These are phyloP conservation scores for Poeciliopsis paucimaculata DNA, from an alignment of 2,797 vertebrate genomes.

Conservation along the genomic window DNA sequence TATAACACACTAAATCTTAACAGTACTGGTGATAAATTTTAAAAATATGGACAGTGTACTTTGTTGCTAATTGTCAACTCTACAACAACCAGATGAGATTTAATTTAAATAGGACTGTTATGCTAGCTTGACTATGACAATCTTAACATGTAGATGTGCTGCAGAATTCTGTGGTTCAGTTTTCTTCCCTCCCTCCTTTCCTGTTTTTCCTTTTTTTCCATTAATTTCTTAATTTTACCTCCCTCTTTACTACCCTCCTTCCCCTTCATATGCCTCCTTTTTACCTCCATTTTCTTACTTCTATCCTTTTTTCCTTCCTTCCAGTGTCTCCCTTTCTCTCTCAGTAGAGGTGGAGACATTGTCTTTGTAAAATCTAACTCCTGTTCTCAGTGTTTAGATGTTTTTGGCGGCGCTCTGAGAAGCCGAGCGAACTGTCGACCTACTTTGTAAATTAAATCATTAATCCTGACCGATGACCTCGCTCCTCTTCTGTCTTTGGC, in stretches of 20 bases:
- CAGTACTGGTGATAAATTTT: too few relatives aligned
- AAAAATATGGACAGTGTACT: too few relatives aligned
- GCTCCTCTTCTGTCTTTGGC: neutral
- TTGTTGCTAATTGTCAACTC: too few relatives aligned
- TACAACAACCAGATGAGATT: too few relatives aligned
- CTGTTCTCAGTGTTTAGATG: neutral
- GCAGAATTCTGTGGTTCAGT: too few relatives aligned
- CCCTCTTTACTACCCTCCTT: too few relatives aligned
- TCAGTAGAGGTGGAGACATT: neutral
- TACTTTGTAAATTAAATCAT: conserved; percentile 13
- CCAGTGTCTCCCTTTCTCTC: too few relatives aligned
- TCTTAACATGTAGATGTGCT: too few relatives aligned
- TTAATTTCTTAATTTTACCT: neutral
- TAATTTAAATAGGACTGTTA: too few relatives aligned
- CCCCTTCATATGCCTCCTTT: neutral
- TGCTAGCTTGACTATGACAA: too few relatives aligned
- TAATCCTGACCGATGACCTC: conserved; percentile 1
- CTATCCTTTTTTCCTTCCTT: neutral
- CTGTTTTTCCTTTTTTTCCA: neutral
- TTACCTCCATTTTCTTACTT: too few relatives aligned
- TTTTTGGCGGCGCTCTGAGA: conserved; percentile 2
- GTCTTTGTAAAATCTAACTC: neutral
- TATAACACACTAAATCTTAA: too few relatives aligned
- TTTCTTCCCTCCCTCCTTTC: neutral
- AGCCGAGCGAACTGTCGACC: neutral